Base-by-base conservation (phyloP, 2,113 vertebrate species). In the Phylloscopus whistleri region DNA sequence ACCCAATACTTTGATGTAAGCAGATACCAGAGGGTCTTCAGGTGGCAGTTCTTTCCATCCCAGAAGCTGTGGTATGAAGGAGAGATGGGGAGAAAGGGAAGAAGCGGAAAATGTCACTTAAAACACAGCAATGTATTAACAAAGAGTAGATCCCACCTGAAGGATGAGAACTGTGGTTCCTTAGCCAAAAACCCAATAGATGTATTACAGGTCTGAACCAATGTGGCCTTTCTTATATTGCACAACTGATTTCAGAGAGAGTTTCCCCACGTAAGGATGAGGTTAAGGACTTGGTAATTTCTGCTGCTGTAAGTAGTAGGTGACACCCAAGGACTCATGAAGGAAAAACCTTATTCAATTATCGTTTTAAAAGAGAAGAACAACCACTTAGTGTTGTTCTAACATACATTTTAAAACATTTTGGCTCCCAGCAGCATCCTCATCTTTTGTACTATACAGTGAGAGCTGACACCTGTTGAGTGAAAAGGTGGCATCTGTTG, bases 1-100 rank as follows among this genome's bases (percentile, higher is more conserved):
- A 84, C 98, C 98, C 31, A 98, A 80, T 23, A 98, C 3, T 97
- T 98, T 99, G 83, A 98, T 1, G 28, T 98, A 98, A 58, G 95
- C 10, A 2, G 98, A 98, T 37, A 96, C 62, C 82, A 98, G 37
- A 22, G 97, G 97, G 58, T 98, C 93, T 82, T 94, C 97, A 4
- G 75, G 74, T 49, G 97, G 96, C 63, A 98, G 31, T 78, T 97
- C 81, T 84, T 95, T 98, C 98, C 97, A 98, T 30, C 98, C 93
- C 60, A 95, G 89, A n/a, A 99, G 74, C 98, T 99, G 80, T 10
- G 3, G 52, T 72, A 49, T 94, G 64, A 52, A 52, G 52, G 39
- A 90, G 67, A 93, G 23, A 53, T 27, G 11, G 16, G 16, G 30
- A 93, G 35, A 90, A 93, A 89, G 17, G 5, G 5, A 87, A 89